Conservation (phyloP, 2,113 vertebrate genomes). For the Quiscalus mexicanus region DNA sequence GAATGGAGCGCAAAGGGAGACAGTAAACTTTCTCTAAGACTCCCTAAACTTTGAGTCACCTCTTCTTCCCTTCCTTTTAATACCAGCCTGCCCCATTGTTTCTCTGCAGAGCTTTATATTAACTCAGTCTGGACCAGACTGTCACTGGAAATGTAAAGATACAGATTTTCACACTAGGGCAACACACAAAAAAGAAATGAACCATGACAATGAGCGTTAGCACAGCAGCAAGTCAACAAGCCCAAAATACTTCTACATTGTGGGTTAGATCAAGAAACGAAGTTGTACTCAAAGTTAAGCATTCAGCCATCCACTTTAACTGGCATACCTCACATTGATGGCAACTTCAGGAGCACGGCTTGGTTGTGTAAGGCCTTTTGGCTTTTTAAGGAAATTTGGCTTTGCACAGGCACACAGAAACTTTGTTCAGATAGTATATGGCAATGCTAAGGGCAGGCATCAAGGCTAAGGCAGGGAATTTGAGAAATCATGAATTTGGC, state of each 20-base stretch:
- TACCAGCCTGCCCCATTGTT: not conserved
- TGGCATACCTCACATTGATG: not conserved
- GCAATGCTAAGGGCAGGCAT: not conserved
- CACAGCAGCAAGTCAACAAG: not conserved
- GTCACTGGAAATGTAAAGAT: not conserved
- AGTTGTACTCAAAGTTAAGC: not conserved
- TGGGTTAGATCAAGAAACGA: not conserved
- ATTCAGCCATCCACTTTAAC: not conserved
- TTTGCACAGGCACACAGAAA: not conserved
- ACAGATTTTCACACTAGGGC: not conserved
- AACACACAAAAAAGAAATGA: not conserved
- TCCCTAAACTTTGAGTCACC: conserved; percentile 72
- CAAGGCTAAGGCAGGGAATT: not conserved
- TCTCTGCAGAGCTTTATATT: not conserved
- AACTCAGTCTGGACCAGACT: not conserved
- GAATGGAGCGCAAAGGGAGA: conserved; percentile 71
- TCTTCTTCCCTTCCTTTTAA: conserved; percentile 60
- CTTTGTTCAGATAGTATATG: not conserved
- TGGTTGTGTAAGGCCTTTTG: not conserved
- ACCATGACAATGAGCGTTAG: not conserved
- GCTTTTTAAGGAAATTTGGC: not conserved
- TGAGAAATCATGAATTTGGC: not conserved
- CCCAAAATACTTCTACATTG: not conserved
- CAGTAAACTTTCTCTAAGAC: conserved; percentile 72
- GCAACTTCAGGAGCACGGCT: not conserved